Evolutionary conservation across 2,113 vertebrate genomes (phyloP).

Genomic region (Xiphorhynchus elegans): DNA sequence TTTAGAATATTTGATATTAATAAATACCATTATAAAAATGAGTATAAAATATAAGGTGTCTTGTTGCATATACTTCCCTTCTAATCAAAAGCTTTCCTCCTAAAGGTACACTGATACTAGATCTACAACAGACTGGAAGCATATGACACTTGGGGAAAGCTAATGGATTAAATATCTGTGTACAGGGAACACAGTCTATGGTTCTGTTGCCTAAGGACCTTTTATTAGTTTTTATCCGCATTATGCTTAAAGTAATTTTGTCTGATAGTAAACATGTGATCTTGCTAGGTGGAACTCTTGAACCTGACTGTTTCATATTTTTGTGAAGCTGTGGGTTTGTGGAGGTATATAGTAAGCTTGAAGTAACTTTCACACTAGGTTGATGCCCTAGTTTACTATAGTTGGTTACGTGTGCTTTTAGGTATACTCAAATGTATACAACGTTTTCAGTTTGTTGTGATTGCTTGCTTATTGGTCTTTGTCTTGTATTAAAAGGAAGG

Average conservation of each 20-base stretch:
- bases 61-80: background rate
- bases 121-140: background rate
- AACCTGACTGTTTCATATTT: background rate
- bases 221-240: background rate
- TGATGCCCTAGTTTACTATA: background rate
- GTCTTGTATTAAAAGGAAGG: background rate
- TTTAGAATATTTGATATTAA: background rate
- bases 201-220: background rate
- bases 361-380: background rate
- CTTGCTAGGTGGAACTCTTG: background rate
- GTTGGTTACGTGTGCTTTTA: background rate
- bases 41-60: background rate
- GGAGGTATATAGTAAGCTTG: background rate
- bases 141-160: background rate
- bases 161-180: background rate
- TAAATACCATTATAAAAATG: background rate
- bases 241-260: background rate
- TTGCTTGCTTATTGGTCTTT: background rate
- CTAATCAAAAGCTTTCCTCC: background rate
- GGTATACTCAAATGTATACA: background rate
- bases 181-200: background rate
- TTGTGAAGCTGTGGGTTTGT: background rate
- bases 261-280: background rate
- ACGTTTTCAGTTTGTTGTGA: background rate
- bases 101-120: background rate